phyloP scores from a whole-genome alignment of 64 coral and sea anemone genomes.

The Actinia tenebrosa region DNA sequence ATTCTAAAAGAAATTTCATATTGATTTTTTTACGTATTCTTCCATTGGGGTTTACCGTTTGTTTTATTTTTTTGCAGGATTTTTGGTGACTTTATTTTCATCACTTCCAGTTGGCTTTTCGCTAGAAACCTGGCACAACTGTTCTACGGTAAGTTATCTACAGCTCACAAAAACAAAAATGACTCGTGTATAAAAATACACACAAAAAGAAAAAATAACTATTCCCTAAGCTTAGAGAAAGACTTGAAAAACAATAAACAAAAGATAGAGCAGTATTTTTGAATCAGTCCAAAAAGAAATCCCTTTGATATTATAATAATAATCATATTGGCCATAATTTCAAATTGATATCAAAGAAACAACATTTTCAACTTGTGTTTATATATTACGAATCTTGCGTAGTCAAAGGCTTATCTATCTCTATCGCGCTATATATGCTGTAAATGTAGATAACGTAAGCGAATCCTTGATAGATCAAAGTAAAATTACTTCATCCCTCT shows the following conservation, averaged over 20 bases:
- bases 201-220: neutral
- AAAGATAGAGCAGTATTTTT: no score
- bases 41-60: neutral
- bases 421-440: no score
- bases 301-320: neutral
- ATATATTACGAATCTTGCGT: no score
- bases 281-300: neutral
- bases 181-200: no score
- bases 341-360: neutral
- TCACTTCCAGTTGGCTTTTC: neutral
- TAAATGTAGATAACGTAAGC: no score
- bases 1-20: no score
- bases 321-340: neutral
- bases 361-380: neutral
- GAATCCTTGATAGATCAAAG: no score
- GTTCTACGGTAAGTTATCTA: neutral
- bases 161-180: neutral
- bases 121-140: neutral
- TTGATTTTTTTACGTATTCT: neutral
- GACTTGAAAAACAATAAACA: no score
- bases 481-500: no score
- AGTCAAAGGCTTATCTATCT: no score
- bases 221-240: no score
- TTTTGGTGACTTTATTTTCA: neutral
- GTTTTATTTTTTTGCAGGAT: neutral